Percentiles rank a stretch among this genome's conserved stretches.
Conservation (phyloP, 2,113 vertebrate genomes). For the Trematocara nigrifrons region DNA sequence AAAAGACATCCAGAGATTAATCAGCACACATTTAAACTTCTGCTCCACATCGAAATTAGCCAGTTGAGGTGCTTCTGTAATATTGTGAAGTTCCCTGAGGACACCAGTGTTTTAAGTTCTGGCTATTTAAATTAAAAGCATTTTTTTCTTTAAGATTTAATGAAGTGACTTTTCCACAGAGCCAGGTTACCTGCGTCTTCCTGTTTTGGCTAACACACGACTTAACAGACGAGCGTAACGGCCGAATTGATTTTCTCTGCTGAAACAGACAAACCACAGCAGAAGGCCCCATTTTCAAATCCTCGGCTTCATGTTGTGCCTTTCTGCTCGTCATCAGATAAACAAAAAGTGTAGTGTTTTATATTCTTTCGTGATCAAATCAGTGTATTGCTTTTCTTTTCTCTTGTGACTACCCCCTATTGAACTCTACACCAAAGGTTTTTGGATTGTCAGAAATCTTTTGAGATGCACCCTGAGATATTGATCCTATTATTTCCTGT, state of each 20-base stretch:
- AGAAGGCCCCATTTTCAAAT: not conserved
- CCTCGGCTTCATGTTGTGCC: not conserved
- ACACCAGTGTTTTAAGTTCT: not conserved
- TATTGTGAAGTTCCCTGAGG: accelerated
- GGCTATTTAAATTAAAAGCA: not conserved
- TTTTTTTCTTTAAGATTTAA: not conserved
- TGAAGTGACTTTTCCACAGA: not conserved
- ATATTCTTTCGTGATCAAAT: not conserved
- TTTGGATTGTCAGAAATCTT: conserved; percentile 32
- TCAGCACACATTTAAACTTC: not conserved
- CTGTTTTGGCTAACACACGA: not conserved
- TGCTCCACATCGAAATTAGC: not conserved
- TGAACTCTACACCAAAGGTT: conserved; percentile 9
- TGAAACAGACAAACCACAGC: not conserved
- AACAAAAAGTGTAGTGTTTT: not conserved
- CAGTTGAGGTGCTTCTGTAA: not conserved
- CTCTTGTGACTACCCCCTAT: not conserved
- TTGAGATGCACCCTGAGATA: conserved; percentile 32
- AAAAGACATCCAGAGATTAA: not conserved
- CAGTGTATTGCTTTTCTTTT: conserved; percentile 4
- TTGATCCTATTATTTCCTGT: conserved; percentile 52
- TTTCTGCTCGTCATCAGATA: not conserved
- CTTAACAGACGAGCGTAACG: not conserved
- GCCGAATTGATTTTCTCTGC: not conserved
- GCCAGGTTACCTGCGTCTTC: not conserved